Base-by-base conservation (phyloP, 2,888 invertebrate species). In the Eupithecia insigniata region DNA sequence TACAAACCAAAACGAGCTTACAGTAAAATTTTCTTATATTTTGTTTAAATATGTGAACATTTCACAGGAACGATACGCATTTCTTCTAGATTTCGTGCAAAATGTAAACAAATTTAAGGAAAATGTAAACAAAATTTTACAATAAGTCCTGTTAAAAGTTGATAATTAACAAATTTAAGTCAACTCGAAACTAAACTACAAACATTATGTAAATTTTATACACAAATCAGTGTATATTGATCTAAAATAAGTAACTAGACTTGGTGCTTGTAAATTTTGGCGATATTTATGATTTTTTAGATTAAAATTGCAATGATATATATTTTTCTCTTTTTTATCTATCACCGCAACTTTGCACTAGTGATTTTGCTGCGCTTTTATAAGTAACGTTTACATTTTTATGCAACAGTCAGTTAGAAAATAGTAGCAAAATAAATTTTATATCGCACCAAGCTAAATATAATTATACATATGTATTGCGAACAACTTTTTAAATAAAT, bases 201-300 rank as follows among this genome's bases (percentile, higher is more conserved):
- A 76, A 51, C 39, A 66, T 74, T 46, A 61, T 76, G 77, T 87
- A 87, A 80, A 77, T 81, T 70, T 73, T 75, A 86, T 92, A 91
- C 85, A 91, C 91, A 92, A 92, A 92, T 82, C 64, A 84, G 89
- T 92, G 92, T 92, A 92, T 82, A 91, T 81, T 72, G 84, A 84
- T 84, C 85, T 89, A 88, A 85, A 85, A 81, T 79, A 76, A 32
- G 51, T 36, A 69, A 74, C 69, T 74, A 68, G 66, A 76, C 77
- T 72, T 75, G 77, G 73, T 66, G 73, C 70, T 77, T 76, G 73
- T 77, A 72, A 71, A 73, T 51, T 71, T 74, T 28, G 62, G 74
- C 75, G 74, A 78, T 78, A 60, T 18, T 30, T 28, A 28, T 16
- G 16, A 26, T 36, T 2, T 34, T 62, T 55, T 36, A 26, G 26